Conservation (phyloP, 2,113 vertebrate species). For the Lagenorhynchus albirostris region DNA sequence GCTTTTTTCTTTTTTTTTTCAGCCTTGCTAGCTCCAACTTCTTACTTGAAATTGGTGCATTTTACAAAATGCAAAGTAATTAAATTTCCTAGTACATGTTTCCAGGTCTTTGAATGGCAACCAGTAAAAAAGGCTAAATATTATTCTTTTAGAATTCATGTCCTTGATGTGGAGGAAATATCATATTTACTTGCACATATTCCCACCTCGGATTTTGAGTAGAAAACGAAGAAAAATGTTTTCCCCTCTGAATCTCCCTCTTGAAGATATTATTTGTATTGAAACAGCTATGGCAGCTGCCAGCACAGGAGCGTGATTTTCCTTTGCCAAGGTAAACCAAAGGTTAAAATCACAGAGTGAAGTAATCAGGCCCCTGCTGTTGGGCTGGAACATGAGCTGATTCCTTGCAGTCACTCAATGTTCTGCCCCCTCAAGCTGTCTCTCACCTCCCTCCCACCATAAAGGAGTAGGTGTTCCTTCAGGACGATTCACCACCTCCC, state of each 20-base stretch:
- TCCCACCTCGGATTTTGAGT: conserved; percentile 21
- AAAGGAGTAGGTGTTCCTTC: background rate
- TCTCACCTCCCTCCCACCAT: conserved; percentile 8
- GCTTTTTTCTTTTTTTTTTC: background rate
- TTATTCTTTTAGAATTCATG: conserved; percentile 47
- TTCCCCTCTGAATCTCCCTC: background rate
- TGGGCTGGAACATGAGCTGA: background rate
- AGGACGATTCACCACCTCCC: background rate
- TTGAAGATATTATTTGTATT: background rate
- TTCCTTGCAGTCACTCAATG: background rate
- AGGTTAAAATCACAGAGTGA: conserved; percentile 31
- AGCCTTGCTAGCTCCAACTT: conserved; percentile 22
- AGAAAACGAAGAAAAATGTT: conserved; percentile 21
- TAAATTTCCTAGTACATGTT: conserved; percentile 63
- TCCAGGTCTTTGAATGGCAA: conserved; percentile 63
- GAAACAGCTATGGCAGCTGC: background rate
- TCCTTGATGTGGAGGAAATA: conserved; percentile 45
- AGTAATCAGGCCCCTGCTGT: background rate
- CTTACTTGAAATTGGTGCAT: background rate
- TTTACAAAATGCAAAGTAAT: conserved; percentile 54
- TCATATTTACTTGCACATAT: conserved; percentile 41
- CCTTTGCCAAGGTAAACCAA: conserved; percentile 27
- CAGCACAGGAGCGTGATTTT: background rate
- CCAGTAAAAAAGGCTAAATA: conserved; percentile 59
- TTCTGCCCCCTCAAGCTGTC: background rate